Evolutionary conservation across 2,113 vertebrate species (phyloP).

Genomic region (Paratilapia polleni): DNA sequence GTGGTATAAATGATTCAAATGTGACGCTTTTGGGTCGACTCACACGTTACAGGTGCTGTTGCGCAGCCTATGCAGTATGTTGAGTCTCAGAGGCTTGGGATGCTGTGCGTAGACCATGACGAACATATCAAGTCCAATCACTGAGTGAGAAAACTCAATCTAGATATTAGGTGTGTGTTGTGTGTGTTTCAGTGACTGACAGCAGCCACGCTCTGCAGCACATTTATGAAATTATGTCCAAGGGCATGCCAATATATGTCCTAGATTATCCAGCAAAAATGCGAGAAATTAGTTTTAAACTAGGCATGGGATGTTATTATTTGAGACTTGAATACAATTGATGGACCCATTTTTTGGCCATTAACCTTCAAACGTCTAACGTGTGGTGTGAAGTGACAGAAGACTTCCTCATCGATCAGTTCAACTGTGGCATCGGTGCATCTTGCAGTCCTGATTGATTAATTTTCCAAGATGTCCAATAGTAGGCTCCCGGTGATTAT

Average conservation of each 20-base stretch:
- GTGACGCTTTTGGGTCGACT: constrained; percentile 6
- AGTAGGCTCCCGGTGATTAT: constrained; percentile 5
- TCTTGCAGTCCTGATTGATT: constrained; percentile 13
- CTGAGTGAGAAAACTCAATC: constrained; percentile 55
- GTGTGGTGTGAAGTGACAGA: constrained; percentile 25
- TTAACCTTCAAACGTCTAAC: constrained; percentile 48
- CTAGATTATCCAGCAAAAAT: constrained; percentile 23
- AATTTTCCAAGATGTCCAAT: constrained; percentile 19
- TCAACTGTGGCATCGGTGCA: constrained; percentile 16
- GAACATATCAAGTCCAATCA: constrained; percentile 63
- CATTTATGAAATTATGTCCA: constrained; percentile 38
- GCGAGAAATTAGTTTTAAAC: constrained; percentile 50
- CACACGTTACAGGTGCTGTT: constrained; percentile 47
- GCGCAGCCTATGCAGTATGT: constrained; percentile 46
- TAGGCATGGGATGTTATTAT: constrained; percentile 33
- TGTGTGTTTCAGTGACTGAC: constrained; percentile 15
- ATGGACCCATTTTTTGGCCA: constrained; percentile 19
- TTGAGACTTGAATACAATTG: constrained; percentile 11
- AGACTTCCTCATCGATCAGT: constrained; percentile 31
- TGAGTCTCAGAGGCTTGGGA: constrained; percentile 26
- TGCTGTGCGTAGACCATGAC: constrained; percentile 60
- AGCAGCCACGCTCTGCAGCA: constrained; percentile 38
- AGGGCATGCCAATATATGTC: constrained; percentile 31
- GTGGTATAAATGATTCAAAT: neutral
- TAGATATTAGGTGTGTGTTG: constrained; percentile 9